Evolutionary conservation across 1,140 invertebrate species (phyloP), one percentile per base, ranked within the genome.

Genomic region (Notospermus geniculatus): DNA sequence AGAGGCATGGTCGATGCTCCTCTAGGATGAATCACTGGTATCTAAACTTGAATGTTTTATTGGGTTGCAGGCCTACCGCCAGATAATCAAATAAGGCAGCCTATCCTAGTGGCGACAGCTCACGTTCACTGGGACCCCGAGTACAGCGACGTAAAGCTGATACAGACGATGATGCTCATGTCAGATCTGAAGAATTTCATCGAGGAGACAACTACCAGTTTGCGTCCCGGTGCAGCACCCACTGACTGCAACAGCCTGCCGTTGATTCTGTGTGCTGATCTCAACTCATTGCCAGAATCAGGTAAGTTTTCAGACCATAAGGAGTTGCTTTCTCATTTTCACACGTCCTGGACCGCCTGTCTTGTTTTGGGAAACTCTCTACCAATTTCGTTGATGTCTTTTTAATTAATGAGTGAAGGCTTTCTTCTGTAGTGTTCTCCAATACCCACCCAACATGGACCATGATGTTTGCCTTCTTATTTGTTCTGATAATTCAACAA

Each of bases 101-200:
- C 91, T 27, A 84, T 98, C 60, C 84, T 98, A 60, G 94, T 99
- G 29, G 97, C 95, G 76, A 98, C 95, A 2, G 95, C 96, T 36
- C 97, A 99, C 82, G 96, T 99, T 63, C 96, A 99, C 82, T 99
- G 97, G 97, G 97, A 99, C 86, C 97, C 97, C 1, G 96, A 99
- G 83, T 99, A 91, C 80, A 98, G 95, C 75, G 97, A 99, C 82
- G 97, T 99, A n/a, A 99, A 99, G 83, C 85, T 99, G 1, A 98
- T 99, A 65, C 97, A 99, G 82, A 97, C 93, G 17, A 98, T 99
- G 92, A 98, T 99, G 95, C 83, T 99, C 63, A 92, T 94, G 82
- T 91, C 95, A 78, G 96, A 98, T 82, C 70, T 88, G 13, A 77
- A 82, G 62, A 72, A 77, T 46, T 69, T 82, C 41, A 72, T 79